phyloP scores from a whole-genome alignment of 2,888 invertebrate species.

The Lasioglossum zephyrum region DNA sequence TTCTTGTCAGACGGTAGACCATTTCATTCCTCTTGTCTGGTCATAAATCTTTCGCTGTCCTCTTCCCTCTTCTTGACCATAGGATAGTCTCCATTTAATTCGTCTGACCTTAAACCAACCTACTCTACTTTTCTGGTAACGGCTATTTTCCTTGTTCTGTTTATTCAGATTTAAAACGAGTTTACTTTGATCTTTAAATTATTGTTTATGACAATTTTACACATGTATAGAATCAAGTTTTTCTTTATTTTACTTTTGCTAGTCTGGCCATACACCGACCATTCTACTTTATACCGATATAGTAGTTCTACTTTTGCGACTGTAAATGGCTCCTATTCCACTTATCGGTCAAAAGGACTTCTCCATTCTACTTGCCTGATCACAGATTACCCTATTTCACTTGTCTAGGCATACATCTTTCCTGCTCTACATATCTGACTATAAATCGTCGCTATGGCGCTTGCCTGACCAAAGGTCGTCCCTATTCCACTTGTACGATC shows the following conservation, averaged over 20 bases:
- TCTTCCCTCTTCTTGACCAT: background rate
- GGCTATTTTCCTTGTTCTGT: background rate
- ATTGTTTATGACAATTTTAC: too few relatives aligned
- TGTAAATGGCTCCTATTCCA: background rate
- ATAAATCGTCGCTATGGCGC: background rate
- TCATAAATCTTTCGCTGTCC: background rate
- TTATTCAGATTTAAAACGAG: background rate
- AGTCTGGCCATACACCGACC: background rate
- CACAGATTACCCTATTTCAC: slow-evolving; percentile 1
- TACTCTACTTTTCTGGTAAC: background rate
- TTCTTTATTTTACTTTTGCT: too few relatives aligned
- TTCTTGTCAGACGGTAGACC: slow-evolving; percentile 4
- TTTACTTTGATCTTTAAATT: background rate
- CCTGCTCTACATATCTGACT: background rate
- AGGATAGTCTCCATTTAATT: background rate
- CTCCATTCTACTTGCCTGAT: background rate
- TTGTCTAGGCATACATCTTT: background rate
- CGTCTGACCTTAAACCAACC: background rate
- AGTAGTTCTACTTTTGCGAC: background rate
- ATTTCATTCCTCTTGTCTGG: background rate
- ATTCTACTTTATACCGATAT: background rate
- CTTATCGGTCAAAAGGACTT: background rate
- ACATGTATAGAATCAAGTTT: too few relatives aligned
- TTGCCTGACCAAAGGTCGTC: slow-evolving; percentile 8
- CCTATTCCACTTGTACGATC: background rate